Base-by-base conservation (phyloP, 2,797 vertebrate genomes). In the Gymnoscopelus braueri region DNA sequence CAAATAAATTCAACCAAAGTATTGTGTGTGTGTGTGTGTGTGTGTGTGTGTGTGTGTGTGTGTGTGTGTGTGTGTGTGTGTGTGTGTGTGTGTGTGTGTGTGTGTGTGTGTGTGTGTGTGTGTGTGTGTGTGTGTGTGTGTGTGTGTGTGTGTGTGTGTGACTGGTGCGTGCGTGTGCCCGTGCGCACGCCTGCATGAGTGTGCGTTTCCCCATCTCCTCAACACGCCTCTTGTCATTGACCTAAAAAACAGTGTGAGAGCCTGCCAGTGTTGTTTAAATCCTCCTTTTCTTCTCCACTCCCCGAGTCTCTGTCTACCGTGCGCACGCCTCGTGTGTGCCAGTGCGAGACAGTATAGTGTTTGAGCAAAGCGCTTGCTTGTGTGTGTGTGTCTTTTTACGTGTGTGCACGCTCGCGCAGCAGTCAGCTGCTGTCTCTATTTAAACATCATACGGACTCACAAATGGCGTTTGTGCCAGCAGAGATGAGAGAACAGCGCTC, bases 191-290 rank as follows among this genome's bases (percentile, higher is more conserved):
- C 5, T 44, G 39, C 10, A 35, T 6, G 32, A 35, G 39, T 10
- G 39, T 10, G 9, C 39, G 39, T 44, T 10, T 63, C 79, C 75
- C 80, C 81, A 75, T 85, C 75, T 83, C 73, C 82, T 86, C 77
- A 90, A 89, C 74, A 78, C 85, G 77, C 84, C 80, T 88, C 88
- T 87, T 89, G 88, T 90, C 89, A 89, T 85, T 91, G 89, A 89
- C 89, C 87, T 88, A 89, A 88, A 54, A 90, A 91, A 90, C 88
- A 85, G 82, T 77, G 82, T 67, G 83, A 87, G 84, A 82, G 82
- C 71, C 81, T 90, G 87, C 89, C 88, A 89, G 86, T 79, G 89
- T 82, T 63, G 67, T 80, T 89, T 89, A 89, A 92, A 87, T 87
- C 88, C 87, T 87, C 19, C 83, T 88, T 89, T 90, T 87, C 86